Percentiles rank a stretch among this genome's conserved stretches.
These are phyloP conservation scores for Stomatorhinus walkeri DNA, from an alignment of 2,797 vertebrate species.

Conservation along the genomic window DNA sequence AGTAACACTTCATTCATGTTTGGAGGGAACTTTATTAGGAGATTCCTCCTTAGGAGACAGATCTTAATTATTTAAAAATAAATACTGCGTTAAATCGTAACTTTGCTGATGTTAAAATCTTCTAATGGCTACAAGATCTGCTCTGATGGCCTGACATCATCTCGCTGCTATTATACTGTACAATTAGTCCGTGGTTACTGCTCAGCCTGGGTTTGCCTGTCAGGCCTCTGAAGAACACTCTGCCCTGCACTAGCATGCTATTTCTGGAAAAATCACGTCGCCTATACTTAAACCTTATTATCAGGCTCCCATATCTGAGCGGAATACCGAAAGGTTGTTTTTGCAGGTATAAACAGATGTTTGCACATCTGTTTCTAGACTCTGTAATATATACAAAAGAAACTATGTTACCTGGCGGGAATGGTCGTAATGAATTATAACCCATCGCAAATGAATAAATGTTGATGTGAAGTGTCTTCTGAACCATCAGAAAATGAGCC, in stretches of 20 bases:
- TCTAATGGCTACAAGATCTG: neutral
- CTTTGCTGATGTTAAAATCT: neutral
- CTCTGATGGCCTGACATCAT: neutral
- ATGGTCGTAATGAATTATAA: neutral
- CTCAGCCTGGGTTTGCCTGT: neutral
- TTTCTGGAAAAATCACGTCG: neutral
- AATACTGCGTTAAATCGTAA: neutral
- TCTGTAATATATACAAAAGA: neutral
- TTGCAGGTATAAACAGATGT: neutral
- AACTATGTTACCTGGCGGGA: neutral
- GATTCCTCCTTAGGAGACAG: neutral
- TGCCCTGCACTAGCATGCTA: neutral
- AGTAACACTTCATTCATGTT: constrained; percentile 46
- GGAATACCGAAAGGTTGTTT: neutral
- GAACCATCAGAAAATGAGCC: neutral
- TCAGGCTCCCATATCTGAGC: neutral
- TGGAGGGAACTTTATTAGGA: constrained; percentile 30
- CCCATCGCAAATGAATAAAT: neutral
- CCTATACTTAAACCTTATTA: constrained; percentile 9
- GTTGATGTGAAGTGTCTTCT: neutral
- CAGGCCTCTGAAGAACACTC: neutral
- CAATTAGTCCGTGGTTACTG: neutral
- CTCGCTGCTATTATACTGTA: neutral
- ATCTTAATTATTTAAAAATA: neutral
- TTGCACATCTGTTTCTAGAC: constrained; percentile 9